Evolutionary conservation across 2,113 vertebrate genomes (phyloP).

Genomic region (Candoia aspera): DNA sequence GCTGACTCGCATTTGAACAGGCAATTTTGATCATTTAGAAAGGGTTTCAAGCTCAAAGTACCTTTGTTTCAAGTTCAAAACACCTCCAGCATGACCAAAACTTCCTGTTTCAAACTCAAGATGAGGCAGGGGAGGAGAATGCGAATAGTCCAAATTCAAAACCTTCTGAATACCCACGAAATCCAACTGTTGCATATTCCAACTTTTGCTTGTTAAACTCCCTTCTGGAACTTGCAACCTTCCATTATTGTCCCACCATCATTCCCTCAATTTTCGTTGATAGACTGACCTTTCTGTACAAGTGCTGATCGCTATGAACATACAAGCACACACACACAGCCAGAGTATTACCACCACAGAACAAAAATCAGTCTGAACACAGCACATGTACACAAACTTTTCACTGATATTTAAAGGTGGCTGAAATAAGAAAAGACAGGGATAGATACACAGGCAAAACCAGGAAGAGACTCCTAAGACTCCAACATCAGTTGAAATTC

Average conservation of each 20-base stretch:
- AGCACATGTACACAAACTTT: constrained; percentile 29
- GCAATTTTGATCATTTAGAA: background rate
- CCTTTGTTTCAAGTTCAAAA: background rate
- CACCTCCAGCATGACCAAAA: background rate
- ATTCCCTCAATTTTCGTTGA: constrained; percentile 24
- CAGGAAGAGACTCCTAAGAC: background rate
- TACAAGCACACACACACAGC: rapidly evolving
- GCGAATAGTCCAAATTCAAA: background rate
- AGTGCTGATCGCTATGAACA: constrained; percentile 1
- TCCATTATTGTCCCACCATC: background rate
- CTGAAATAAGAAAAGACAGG: constrained; percentile 43
- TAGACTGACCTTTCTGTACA: background rate
- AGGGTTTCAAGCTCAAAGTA: background rate
- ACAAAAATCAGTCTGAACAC: constrained; percentile 28
- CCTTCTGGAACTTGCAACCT: background rate
- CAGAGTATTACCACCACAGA: constrained; percentile 4
- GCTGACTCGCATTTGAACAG: background rate
- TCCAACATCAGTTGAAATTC: background rate
- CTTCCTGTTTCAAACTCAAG: background rate
- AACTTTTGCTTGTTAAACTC: constrained; percentile 22
- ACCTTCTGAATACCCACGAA: background rate
- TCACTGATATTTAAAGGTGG: constrained; percentile 28
- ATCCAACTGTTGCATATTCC: background rate
- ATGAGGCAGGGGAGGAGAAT: background rate
- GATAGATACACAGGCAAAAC: background rate